Evolutionary conservation across 2,888 invertebrate species (phyloP), one percentile per base, ranked within the genome.

Genomic region (Pollenia griseotomentosa): DNA sequence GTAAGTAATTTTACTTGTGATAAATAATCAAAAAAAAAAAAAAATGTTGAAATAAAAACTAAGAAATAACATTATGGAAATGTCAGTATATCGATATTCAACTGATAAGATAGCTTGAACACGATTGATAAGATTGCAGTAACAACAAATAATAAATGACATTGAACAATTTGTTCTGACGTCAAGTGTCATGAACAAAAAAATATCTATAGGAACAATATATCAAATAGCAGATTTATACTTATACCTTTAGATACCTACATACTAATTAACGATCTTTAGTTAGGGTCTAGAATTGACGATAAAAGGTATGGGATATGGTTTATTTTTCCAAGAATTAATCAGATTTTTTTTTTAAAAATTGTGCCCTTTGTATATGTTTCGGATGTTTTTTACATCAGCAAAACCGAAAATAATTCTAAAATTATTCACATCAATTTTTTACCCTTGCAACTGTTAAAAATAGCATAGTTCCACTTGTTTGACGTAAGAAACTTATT

Each of bases 41-140:
- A 70, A 63, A 71, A 19, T 66, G 10, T 53, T 53, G 46, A 46
- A 19, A 63, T 53, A 6, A 61, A 63, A 71, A 19, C n/a, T 46
- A 11, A 16, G 40, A 61, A 80, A 65, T 40, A 44, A 78, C 83
- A 73, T 61, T 82, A 73, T 86, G 48, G 68, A 79, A 80, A 70
- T 86, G 83, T 75, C 57, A 70, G 74, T 66, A 61, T 83, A 78
- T 71, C 61, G 59, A 83, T 71, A 83, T 70, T 75, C 55, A 63
- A 75, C 78, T 83, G 86, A 86, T 86, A 80, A 86, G 83, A 86
- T 86, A 82, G 11, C 10, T 46, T 68, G 51, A 51, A 71, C 16
- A 51, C 42, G 51, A 57, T 19, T 66, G 86, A 86, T 80, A 84
- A 86, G 84, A 84, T 83, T 75, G 59, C 23, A 46, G 53, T 53